Evolutionary conservation across 2,113 vertebrate genomes (phyloP), one percentile per base, ranked within the genome.

Genomic region (Eonycteris spelaea): DNA sequence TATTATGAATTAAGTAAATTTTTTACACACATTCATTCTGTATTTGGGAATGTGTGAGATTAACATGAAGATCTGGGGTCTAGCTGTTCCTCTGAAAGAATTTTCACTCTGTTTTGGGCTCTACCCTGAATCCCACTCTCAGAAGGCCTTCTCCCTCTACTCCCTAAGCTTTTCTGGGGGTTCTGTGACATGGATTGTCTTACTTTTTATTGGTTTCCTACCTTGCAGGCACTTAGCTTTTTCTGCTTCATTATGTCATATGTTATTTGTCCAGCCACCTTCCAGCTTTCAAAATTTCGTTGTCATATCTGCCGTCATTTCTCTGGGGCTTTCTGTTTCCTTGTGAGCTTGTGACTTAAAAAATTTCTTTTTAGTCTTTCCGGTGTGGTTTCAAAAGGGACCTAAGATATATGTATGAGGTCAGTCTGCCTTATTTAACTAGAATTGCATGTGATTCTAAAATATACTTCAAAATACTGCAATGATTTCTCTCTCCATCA

Each of bases 51-150:
- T 38, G 30, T 45, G 61, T 43, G 22, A 71, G 57, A 21, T 28
- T 53, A 74, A 57, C 14, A 74, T 33, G 55, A 84, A 61, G 71
- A 43, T 21, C 35, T 85, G 67, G 51, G 18, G 9, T 94, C 83
- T 79, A 74, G 65, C n/a, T 91, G 24, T 88, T 96, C 43, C n/a
- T 93, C 82, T 71, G 55, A 55, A 83, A 75, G 38, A 74, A 84
- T 80, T 84, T 91, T 68, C 13, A 57, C 26, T 4, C 26, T 88
- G 21, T 78, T 91, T 94, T 68, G 43, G 19, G 63, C 65, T 61
- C 7, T 33, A 26, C 48, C 35, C 77, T n/a, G 4, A 15, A n/a
- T 3, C 16, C 35, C 40, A 21, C 75, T 57, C 74, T 83, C 75
- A 43, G 30, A 91, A 16, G 43, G 33, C 61, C 65, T 55, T 83